A percentile compares a stretch with the other conserved stretches of the same genome.
Conservation (phyloP, 1,140 invertebrate species). For the Sitophilus oryzae region DNA sequence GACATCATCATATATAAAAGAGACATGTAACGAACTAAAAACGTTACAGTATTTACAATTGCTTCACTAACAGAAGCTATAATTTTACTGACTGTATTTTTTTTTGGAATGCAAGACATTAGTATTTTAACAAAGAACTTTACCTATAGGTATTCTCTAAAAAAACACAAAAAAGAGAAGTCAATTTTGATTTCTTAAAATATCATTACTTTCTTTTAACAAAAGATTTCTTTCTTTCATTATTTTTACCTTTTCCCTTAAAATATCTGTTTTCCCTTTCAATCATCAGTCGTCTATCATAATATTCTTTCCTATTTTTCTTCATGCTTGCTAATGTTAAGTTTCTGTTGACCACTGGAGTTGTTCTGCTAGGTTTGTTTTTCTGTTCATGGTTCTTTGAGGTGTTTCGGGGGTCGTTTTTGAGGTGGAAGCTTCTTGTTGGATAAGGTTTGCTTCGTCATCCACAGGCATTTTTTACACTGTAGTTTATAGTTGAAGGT, state of each 20-base stretch:
- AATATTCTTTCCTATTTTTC: not conserved
- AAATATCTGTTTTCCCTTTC: slow-evolving; percentile 1
- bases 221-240: slow-evolving; percentile 8
- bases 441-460: slow-evolving; percentile 1
- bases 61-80: too few species aligned
- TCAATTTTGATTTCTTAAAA: slow-evolving; percentile 7
- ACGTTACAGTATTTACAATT: too few species aligned
- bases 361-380: not conserved
- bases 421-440: too few species aligned
- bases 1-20: too few species aligned
- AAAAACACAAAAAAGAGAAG: too few species aligned
- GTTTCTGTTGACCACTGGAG: slow-evolving; percentile 6
- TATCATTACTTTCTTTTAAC: slow-evolving; percentile 6
- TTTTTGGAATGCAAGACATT: too few species aligned
- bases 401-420: not conserved
- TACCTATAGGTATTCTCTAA: too few species aligned
- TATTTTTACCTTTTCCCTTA: not conserved
- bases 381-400: not conserved
- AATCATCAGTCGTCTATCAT: not conserved
- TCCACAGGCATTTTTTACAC: slow-evolving; percentile 5
- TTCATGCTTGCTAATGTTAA: slow-evolving; percentile 4
- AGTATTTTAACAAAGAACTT: too few species aligned
- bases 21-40: too few species aligned
- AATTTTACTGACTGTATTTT: too few species aligned
- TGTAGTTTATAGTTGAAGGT: too few species aligned